These are phyloP conservation scores for Pardalotus punctatus DNA, from an alignment of 2,113 vertebrate genomes.

Conservation along the genomic window DNA sequence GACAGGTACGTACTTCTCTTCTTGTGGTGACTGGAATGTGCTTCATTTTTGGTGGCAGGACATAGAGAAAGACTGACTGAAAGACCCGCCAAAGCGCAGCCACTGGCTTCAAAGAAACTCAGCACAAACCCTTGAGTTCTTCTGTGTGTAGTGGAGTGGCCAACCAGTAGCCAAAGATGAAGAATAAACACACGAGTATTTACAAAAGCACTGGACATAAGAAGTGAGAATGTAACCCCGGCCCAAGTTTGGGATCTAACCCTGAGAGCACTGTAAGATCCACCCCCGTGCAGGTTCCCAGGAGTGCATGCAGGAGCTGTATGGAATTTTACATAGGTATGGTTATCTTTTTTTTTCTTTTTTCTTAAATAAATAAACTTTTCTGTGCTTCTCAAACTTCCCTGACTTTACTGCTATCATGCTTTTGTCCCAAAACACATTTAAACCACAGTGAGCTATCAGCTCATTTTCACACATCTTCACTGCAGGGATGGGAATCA, in stretches of 20 bases:
- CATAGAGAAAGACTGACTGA: neutral
- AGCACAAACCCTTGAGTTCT: conserved; percentile 27
- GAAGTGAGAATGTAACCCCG: conserved; percentile 30
- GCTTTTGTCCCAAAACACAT: neutral
- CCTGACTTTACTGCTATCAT: conserved; percentile 55
- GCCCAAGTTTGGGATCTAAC: neutral
- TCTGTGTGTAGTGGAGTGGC: neutral
- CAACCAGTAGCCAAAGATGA: conserved; percentile 50
- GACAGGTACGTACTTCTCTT: conserved; percentile 16
- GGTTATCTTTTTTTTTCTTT: neutral
- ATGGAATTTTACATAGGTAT: neutral
- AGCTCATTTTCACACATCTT: neutral
- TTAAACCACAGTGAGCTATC: neutral
- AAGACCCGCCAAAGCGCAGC: neutral
- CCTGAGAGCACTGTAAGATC: neutral
- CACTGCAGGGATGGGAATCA: neutral
- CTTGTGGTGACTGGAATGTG: conserved; percentile 50
- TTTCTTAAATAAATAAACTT: conserved; percentile 57
- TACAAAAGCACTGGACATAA: conserved; percentile 44
- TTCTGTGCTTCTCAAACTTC: conserved; percentile 69
- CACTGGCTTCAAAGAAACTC: conserved; percentile 36
- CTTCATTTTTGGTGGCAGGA: neutral
- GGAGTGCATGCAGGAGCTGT: conserved; percentile 22
- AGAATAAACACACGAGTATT: conserved; percentile 6
- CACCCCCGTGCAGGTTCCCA: conserved; percentile 1